phyloP scores from a whole-genome alignment of 2,113 vertebrate genomes.

The Malurus cyaneus region DNA sequence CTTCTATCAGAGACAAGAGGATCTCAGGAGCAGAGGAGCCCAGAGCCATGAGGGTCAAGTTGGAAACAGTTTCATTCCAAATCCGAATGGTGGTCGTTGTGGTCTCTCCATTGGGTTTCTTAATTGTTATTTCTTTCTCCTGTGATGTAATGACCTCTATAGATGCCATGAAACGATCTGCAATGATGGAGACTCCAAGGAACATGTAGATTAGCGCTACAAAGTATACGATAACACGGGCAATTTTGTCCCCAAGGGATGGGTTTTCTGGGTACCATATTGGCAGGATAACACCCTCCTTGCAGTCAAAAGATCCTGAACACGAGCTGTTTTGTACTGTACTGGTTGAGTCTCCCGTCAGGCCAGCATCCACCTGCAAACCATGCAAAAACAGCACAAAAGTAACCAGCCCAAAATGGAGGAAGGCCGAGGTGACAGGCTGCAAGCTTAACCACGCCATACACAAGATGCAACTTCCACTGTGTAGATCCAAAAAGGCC shows the following conservation, averaged over 20 bases:
- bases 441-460: conserved; percentile 96
- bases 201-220: conserved; percentile 99
- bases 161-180: conserved; percentile 98
- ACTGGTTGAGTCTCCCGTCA: conserved; percentile 77
- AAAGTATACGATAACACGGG: conserved; percentile 97
- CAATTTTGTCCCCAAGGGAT: conserved; percentile 97
- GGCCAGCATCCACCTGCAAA: conserved; percentile 84
- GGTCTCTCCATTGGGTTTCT: conserved; percentile 94
- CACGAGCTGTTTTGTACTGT: conserved; percentile 86
- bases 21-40: conserved; percentile 97
- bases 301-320: conserved; percentile 85
- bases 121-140: conserved; percentile 93
- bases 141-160: conserved; percentile 99
- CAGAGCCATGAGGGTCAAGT: conserved; percentile 96
- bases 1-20: conserved; percentile 94
- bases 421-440: conserved; percentile 87
- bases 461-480: conserved; percentile 79
- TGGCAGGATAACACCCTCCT: conserved; percentile 92
- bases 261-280: conserved; percentile 99
- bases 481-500: conserved; percentile 65
- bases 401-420: conserved; percentile 92
- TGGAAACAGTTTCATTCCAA: conserved; percentile 99
- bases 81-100: conserved; percentile 91
- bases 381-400: conserved; percentile 84
- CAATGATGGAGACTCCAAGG: conserved; percentile 96